Conservation (phyloP, 1,140 invertebrate genomes). For the Halyomorpha halys region DNA sequence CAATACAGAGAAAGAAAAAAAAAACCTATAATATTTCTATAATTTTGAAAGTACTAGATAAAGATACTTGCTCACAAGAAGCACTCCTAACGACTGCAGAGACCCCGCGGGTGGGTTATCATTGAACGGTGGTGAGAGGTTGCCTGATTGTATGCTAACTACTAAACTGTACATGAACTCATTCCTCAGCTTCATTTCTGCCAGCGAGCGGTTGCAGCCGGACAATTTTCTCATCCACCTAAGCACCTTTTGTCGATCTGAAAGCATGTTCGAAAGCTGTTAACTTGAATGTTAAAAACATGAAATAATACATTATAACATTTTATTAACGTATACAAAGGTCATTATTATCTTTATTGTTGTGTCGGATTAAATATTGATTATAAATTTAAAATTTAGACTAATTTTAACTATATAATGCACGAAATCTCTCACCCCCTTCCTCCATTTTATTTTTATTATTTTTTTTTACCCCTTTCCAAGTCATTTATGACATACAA, state of each 20-base stretch:
- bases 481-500: no score
- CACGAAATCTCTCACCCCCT: no score
- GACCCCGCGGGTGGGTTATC: constrained; percentile 36
- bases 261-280: background rate
- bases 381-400: no score
- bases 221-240: constrained; percentile 41
- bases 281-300: background rate
- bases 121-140: constrained; percentile 38
- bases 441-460: no score
- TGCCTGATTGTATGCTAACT: constrained; percentile 37
- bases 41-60: background rate
- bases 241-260: constrained; percentile 35
- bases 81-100: constrained; percentile 35
- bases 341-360: no score
- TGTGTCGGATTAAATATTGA: no score
- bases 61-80: constrained; percentile 34
- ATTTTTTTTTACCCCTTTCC: no score
- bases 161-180: constrained; percentile 43
- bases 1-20: no score
- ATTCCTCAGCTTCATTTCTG: constrained; percentile 41
- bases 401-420: no score
- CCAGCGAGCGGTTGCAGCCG: constrained; percentile 34
- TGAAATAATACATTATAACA: no score
- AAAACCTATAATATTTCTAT: background rate
- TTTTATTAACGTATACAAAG: no score